Evolutionary conservation across 1,140 invertebrate genomes (phyloP), one percentile per base, ranked within the genome.

Genomic region (Leptopilina boulardi): DNA sequence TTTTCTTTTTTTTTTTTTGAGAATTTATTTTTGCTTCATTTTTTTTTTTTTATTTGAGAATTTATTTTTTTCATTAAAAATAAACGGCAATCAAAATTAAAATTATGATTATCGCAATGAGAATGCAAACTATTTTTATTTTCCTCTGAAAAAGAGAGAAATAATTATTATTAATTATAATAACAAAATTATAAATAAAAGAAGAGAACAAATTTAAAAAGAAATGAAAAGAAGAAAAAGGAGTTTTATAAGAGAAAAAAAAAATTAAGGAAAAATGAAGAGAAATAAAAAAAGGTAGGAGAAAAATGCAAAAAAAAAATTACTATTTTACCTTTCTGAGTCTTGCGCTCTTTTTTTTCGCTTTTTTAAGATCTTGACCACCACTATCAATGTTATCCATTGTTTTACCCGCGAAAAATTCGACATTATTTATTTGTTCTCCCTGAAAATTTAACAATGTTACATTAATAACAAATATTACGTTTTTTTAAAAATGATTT

Each of bases 371-470:
- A 86, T 95, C 93, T 82, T 91, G 89, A 80, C 94, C 94, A 70
- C 96, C 94, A 78, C 81, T 87, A 73, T 93, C 93, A 74, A 96
- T 92, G 87, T 93, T 93, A 82, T 94, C 92, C 44, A 91, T 92
- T 8, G 94, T 94, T 87, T 92, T 92, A 86, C 92, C 91, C 75
- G 94, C 94, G 90, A 94, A 94, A 91, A 94, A 94, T 90, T 95
- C 94, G 75, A 95, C 93, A 78, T 92, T 93, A 88, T 95, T 93
- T 81, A 96, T 88, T 84, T 94, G 92, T 80, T 95, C 94, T 86
- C 95, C 94, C 94, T 95, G 86, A 76, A 91, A 86, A n/a, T 23
- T 42, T 75, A 81, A 41, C n/a, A n/a, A n/a, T n/a, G n/a, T n/a
- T n/a, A n/a, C n/a, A n/a, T n/a, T n/a, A n/a, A n/a, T n/a, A n/a